Conservation (phyloP, 2,797 vertebrate species). For the Parauchenoglanis punctatus region DNA sequence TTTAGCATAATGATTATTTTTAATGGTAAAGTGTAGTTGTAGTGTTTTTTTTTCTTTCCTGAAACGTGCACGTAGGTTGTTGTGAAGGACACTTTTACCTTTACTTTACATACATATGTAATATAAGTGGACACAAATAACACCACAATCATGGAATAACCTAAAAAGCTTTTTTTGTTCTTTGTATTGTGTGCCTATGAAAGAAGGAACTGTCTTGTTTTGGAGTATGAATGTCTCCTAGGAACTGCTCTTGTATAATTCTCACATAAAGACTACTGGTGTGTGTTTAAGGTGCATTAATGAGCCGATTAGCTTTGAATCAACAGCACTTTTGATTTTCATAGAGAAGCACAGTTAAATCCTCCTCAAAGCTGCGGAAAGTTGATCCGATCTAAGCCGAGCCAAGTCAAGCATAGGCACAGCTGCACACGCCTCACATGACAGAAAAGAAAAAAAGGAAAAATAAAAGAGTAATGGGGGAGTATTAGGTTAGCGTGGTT, state of each 20-base stretch:
- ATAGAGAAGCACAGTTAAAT: background rate
- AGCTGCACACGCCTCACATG: conserved; percentile 23
- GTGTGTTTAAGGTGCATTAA: background rate
- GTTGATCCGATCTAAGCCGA: background rate
- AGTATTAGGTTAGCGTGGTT: background rate
- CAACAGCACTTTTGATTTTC: background rate
- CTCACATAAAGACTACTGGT: no score
- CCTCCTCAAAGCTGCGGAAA: conserved; percentile 13
- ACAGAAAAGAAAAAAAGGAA: background rate
- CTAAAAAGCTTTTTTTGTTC: background rate
- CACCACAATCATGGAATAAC: background rate
- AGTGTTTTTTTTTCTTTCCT: no score
- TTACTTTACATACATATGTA: background rate
- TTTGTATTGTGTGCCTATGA: background rate
- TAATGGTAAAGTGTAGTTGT: background rate
- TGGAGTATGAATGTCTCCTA: no score
- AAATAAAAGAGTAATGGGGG: background rate
- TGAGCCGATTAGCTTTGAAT: background rate
- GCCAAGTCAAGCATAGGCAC: conserved; percentile 18
- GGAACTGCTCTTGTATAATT: background rate
- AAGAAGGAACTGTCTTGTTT: background rate
- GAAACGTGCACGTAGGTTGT: background rate
- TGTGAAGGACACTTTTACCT: background rate
- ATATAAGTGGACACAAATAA: background rate
- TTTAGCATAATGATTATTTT: background rate